Percentiles rank a stretch among this genome's conserved stretches.
Conservation (phyloP, 2,797 vertebrate species). For the Amniataba percoides region DNA sequence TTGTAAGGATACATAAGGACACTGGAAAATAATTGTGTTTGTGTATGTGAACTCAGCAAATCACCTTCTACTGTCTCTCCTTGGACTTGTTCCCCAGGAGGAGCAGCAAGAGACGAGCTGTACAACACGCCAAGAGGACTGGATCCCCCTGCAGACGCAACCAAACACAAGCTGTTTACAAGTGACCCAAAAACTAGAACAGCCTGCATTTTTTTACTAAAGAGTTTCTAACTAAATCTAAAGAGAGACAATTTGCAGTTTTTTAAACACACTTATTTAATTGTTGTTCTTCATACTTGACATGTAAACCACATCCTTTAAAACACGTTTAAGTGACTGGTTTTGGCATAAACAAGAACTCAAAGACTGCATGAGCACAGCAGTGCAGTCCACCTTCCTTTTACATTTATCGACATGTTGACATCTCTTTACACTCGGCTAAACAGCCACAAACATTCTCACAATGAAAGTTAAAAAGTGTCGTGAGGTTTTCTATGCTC, state of each 20-base stretch:
- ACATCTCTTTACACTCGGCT: constrained; percentile 34
- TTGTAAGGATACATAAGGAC: constrained; percentile 31
- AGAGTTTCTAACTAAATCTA: not conserved
- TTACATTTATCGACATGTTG: constrained; percentile 47
- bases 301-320: not conserved
- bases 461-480: not conserved
- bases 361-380: constrained; percentile 9
- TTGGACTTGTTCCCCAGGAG: constrained; percentile 49
- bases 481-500: constrained; percentile 3
- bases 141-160: constrained; percentile 67
- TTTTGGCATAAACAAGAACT: constrained; percentile 39
- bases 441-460: constrained; percentile 23
- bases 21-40: constrained; percentile 61
- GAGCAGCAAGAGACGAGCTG: constrained; percentile 43
- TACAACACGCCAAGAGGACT: constrained; percentile 38
- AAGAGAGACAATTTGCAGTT: not conserved
- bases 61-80: constrained; percentile 53
- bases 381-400: constrained; percentile 3
- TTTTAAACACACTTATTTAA: not conserved
- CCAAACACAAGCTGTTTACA: constrained; percentile 52
- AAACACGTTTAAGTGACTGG: constrained; percentile 9
- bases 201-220: not conserved
- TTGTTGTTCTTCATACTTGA: not conserved
- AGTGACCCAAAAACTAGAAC: constrained; percentile 14
- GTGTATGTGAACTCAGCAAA: constrained; percentile 55